Base-by-base conservation (phyloP, 2,113 vertebrate genomes). In the Clinocottus analis region DNA sequence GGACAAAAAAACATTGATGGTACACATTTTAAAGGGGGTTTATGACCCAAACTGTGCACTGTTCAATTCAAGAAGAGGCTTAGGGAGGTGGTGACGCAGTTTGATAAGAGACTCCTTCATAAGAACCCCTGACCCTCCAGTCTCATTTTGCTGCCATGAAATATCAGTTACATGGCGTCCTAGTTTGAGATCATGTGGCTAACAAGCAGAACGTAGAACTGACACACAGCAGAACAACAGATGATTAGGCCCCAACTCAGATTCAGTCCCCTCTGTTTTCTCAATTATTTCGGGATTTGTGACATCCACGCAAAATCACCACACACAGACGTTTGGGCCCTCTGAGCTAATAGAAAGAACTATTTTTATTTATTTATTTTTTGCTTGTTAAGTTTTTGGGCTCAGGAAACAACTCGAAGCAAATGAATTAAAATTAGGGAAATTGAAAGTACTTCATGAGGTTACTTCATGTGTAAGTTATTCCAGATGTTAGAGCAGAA, bases 131-230 rank as follows among this genome's bases (percentile, higher is more conserved):
- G 71, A 60, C 79, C 83, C 71, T 83, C 63, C 67, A 85, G 85
- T 89, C 73, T 77, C 63, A 71, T 81, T 83, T 78, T 25, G 69
- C 59, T 67, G 79, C 64, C 79, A 58, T 95, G 89, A 94, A 93
- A 92, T 83, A 88, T 27, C 81, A 74, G 86, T 87, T 91, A 82
- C 87, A 91, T 87, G 82, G 85, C 79, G 25, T 70, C 35, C 75
- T 71, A 67, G 87, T 77, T 55, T 10, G 39, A 56, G 89, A 89
- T 93, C 92, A 94, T 93, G 92, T 93, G 90, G 89, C 88, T 92
- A 94, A 92, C 89, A 93, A 55, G 80, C 91, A 93, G 89, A 93
- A 94, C 93, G 62, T 62, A 89, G 76, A 83, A 79, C 87, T 89
- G 89, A 91, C 72, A 89, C 83, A 94, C 78, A 92, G 66, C 81